A percentile compares a stretch with the other conserved stretches of the same genome.
phyloP scores from a whole-genome alignment of 2,797 vertebrate genomes.

The Toxotes lorentzi region DNA sequence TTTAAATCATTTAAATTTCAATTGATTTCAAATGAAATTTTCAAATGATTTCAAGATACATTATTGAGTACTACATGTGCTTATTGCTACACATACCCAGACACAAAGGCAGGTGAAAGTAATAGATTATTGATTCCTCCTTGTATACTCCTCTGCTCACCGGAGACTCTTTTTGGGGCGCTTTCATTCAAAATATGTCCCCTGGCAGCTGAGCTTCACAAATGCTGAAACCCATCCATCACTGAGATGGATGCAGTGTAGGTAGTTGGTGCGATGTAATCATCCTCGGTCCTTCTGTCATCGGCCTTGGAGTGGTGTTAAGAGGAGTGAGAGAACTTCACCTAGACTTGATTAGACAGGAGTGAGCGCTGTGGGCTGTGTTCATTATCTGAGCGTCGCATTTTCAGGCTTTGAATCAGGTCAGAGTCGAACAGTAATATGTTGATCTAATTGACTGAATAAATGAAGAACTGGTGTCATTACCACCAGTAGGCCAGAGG shows the following conservation, averaged over 20 bases:
- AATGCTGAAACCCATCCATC: conserved; percentile 43
- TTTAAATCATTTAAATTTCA: conserved; percentile 12
- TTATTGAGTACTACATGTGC: not conserved
- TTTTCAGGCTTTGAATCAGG: conserved; percentile 38
- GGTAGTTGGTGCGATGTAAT: conserved; percentile 26
- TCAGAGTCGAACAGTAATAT: conserved; percentile 21
- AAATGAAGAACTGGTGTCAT: conserved; percentile 34
- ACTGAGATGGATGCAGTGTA: conserved; percentile 35
- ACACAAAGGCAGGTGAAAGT: conserved; percentile 16
- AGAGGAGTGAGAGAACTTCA: conserved; percentile 44
- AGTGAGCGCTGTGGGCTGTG: conserved; percentile 35
- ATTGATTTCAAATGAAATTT: too few relatives aligned
- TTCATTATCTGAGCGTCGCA: conserved; percentile 50
- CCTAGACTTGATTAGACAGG: conserved; percentile 50
- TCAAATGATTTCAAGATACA: not conserved
- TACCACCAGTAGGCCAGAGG: not conserved
- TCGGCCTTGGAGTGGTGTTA: conserved; percentile 15
- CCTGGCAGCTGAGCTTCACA: conserved; percentile 16
- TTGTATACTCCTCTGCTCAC: not conserved
- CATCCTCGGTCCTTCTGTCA: conserved; percentile 43
- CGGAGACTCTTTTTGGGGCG: conserved; percentile 19
- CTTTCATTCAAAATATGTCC: conserved; percentile 45
- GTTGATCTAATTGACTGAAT: conserved; percentile 50
- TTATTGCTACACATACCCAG: not conserved
- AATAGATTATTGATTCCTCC: conserved; percentile 66